Percentiles rank a stretch among this genome's conserved stretches.
Conservation (phyloP, 2,888 invertebrate species). For the Pristionchus japonicus region DNA sequence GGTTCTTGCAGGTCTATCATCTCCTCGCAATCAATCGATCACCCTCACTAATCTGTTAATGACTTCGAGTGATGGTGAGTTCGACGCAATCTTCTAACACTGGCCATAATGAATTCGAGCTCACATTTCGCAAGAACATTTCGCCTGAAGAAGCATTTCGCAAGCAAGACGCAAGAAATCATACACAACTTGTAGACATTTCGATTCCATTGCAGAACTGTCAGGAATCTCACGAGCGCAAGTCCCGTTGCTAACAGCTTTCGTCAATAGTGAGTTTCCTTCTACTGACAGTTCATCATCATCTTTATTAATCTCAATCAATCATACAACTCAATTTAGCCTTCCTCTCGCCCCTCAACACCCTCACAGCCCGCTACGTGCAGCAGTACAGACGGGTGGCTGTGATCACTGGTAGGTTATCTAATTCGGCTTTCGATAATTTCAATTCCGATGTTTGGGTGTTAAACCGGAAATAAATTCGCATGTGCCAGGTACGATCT, state of each 20-base stretch:
- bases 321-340: not conserved
- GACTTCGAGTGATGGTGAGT: not conserved
- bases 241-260: not conserved
- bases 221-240: constrained; percentile 1
- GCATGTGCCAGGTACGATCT: not conserved
- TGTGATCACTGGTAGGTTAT: constrained; percentile 17
- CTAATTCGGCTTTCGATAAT: no score
- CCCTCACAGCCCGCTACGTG: not conserved
- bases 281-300: not conserved
- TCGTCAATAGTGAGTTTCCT: constrained; percentile 27
- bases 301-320: not conserved
- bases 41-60: not conserved
- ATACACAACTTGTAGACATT: no score
- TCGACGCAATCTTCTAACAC: not conserved
- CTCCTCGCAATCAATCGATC: not conserved
- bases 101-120: not conserved
- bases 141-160: no score
- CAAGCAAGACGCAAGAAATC: no score
- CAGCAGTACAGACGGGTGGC: not conserved
- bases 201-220: constrained; percentile 5
- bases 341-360: not conserved
- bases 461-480: not conserved
- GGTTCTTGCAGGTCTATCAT: not conserved
- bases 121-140: no score
- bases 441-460: no score